These are phyloP conservation scores for Eublepharis macularius DNA, from an alignment of 2,113 vertebrate genomes.

Conservation along the genomic window DNA sequence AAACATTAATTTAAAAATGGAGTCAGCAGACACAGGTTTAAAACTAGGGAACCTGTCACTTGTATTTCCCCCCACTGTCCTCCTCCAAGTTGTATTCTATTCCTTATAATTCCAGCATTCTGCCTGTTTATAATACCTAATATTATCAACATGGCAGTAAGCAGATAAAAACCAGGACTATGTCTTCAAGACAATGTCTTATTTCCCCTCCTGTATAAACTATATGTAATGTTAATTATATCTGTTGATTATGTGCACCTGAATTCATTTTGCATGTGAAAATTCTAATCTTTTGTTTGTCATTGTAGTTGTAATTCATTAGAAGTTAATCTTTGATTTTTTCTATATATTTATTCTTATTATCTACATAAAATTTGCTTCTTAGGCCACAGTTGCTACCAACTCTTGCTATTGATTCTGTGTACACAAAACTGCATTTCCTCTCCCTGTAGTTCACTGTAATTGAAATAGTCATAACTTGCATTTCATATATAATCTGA, in stretches of 20 bases:
- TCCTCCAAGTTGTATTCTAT: no score
- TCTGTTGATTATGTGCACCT: neutral
- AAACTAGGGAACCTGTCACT: no score
- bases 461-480: slow-evolving; percentile 17
- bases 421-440: neutral
- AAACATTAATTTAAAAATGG: no score
- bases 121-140: neutral
- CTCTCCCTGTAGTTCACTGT: neutral
- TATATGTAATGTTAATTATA: neutral
- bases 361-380: neutral
- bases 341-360: neutral
- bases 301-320: neutral
- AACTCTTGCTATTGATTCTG: slow-evolving; percentile 55
- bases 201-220: neutral
- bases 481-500: neutral
- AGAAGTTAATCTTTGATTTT: neutral
- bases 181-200: neutral
- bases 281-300: neutral
- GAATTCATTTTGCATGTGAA: neutral
- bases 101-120: neutral
- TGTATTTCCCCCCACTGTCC: no score
- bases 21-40: no score
- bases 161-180: neutral
- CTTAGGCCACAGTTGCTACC: slow-evolving; percentile 38
- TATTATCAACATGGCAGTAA: neutral